A percentile compares a stretch with the other conserved stretches of the same genome.
These are phyloP conservation scores for Phataginus tetradactyla DNA, from an alignment of 2,797 vertebrate species.

Conservation along the genomic window DNA sequence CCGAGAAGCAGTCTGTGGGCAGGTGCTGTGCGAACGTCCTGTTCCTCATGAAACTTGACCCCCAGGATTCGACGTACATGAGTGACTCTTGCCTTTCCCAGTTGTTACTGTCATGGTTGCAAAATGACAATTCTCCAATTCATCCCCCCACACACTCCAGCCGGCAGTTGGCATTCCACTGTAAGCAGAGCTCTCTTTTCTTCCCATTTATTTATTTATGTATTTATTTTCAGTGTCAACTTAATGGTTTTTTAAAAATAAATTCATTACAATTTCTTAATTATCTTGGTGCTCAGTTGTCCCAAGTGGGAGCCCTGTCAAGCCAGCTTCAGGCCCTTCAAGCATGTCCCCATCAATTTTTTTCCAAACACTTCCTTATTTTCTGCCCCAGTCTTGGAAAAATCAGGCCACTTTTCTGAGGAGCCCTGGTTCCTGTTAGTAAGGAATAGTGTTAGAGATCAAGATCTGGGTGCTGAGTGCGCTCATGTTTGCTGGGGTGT, in stretches of 20 bases:
- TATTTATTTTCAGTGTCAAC: not conserved
- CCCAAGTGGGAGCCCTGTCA: not conserved
- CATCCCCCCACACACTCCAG: not conserved
- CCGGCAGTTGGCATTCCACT: not conserved
- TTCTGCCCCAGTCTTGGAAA: not conserved
- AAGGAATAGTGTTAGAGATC: not conserved
- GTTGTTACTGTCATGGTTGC: not conserved
- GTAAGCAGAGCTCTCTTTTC: not conserved
- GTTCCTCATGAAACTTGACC: not conserved
- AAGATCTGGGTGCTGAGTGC: not conserved
- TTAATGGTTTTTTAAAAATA: not conserved
- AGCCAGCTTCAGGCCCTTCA: not conserved
- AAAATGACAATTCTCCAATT: not conserved
- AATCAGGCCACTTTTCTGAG: not conserved
- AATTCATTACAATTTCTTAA: not conserved
- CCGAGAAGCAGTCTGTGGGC: not conserved
- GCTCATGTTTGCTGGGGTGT: not conserved
- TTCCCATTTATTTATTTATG: not conserved
- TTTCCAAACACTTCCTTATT: not conserved
- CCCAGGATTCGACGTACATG: not conserved
- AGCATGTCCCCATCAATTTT: not conserved
- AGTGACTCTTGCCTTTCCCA: not conserved
- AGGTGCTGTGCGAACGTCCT: not conserved
- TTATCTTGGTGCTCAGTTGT: not conserved
- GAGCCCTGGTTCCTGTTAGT: not conserved